Percentiles rank a stretch among this genome's conserved stretches.
These are phyloP conservation scores for Fragum sueziense DNA, from an alignment of 2,888 invertebrate species.

Conservation along the genomic window DNA sequence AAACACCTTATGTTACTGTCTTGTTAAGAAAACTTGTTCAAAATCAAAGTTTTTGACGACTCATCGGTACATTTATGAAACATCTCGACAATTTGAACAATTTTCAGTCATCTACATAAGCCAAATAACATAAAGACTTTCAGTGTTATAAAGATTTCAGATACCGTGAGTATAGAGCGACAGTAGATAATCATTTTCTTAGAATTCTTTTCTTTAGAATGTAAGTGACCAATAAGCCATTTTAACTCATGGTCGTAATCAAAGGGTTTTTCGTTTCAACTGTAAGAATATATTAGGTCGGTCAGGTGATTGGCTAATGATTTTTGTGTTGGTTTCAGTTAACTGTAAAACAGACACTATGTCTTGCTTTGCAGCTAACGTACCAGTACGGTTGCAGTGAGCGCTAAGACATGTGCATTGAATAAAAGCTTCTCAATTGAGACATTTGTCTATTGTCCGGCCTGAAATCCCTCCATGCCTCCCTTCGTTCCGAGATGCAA, in stretches of 20 bases:
- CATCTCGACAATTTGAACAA: slow-evolving; percentile 55
- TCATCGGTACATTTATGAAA: slow-evolving; percentile 52
- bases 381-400: slow-evolving; percentile 50
- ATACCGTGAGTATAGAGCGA: slow-evolving; percentile 48
- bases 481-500: slow-evolving; percentile 60
- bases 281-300: slow-evolving; percentile 28
- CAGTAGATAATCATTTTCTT: slow-evolving; percentile 57
- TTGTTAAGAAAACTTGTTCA: slow-evolving; percentile 28
- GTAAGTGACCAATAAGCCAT: slow-evolving; percentile 44
- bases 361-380: slow-evolving; percentile 39
- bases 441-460: slow-evolving; percentile 41
- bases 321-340: slow-evolving; percentile 25
- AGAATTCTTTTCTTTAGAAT: slow-evolving; percentile 13
- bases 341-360: slow-evolving; percentile 40
- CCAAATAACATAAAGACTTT: slow-evolving; percentile 35
- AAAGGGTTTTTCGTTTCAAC: slow-evolving; percentile 15
- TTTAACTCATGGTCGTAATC: slow-evolving; percentile 15
- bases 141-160: slow-evolving; percentile 47
- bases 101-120: slow-evolving; percentile 46
- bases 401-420: slow-evolving; percentile 37
- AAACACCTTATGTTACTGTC: slow-evolving; percentile 40
- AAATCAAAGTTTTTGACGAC: slow-evolving; percentile 43
- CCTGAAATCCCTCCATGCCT: slow-evolving; percentile 50
- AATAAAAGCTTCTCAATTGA: slow-evolving; percentile 43
- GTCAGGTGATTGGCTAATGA: slow-evolving; percentile 28